Percentiles rank a stretch among this genome's conserved stretches.
These are phyloP conservation scores for Enteromius afrohamiltoni DNA, from an alignment of 2,797 vertebrate species.

Conservation along the genomic window DNA sequence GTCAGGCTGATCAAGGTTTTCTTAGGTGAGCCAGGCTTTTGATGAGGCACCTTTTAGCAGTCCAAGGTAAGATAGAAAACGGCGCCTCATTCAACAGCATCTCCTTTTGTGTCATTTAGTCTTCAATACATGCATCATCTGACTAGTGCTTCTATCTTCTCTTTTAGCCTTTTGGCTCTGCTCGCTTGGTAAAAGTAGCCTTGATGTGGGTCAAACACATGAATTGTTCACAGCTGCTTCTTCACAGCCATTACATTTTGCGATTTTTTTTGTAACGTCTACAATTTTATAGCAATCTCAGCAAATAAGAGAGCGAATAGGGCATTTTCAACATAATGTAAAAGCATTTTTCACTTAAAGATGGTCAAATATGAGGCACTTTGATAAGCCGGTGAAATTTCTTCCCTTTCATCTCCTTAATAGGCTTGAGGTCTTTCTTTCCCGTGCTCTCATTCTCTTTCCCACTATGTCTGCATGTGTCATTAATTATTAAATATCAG, in stretches of 20 bases:
- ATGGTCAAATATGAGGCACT: not conserved
- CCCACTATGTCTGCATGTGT: constrained; percentile 17
- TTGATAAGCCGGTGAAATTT: not conserved
- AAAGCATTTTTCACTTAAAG: not conserved
- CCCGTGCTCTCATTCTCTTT: constrained; percentile 6
- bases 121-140: constrained; percentile 13
- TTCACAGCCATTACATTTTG: not conserved
- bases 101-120: constrained; percentile 30
- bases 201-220: constrained; percentile 8
- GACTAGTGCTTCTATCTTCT: not conserved
- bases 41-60: constrained; percentile 45
- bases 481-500: constrained; percentile 41
- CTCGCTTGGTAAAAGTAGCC: constrained; percentile 1
- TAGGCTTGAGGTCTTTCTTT: not conserved
- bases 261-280: not conserved
- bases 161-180: constrained; percentile 16
- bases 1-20: constrained; percentile 49
- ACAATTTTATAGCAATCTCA: not conserved
- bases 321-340: not conserved
- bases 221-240: constrained; percentile 1
- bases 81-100: constrained; percentile 31
- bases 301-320: not conserved
- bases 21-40: constrained; percentile 42
- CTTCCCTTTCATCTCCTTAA: constrained; percentile 21
- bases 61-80: constrained; percentile 40